Evolutionary conservation across 2,797 vertebrate species (phyloP), one percentile per base, ranked within the genome.

Genomic region (Chloroceryle amazona): DNA sequence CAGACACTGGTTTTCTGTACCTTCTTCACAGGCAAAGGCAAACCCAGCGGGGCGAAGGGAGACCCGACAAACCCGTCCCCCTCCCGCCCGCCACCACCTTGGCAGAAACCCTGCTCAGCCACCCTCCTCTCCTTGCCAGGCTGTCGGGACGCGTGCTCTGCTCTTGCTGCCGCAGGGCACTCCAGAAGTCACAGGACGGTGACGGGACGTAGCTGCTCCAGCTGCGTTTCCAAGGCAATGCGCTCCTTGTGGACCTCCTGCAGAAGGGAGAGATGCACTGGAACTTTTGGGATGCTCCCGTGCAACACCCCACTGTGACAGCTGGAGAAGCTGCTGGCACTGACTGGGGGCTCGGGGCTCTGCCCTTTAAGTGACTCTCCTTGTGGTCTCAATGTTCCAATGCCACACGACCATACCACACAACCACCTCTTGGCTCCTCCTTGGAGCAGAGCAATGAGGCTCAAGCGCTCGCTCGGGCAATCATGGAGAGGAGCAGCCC

Each of bases 181-280:
- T 1, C 62, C 0, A 0, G 89, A 33, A n/a, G 94, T 99, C 98
- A 99, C 90, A 99, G 97, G 13, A 98, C 99, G 2, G 99, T 97
- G 94, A 99, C 96, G 16, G 99, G 99, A 65, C 99, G 99, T 52
- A 99, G 98, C 67, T 98, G 98, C 79, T 99, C 99, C 98, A 99
- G 97, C 97, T 99, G 99, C 4, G 98, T 98, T 98, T 99, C 99
- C 98, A 99, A 96, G 79, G 99, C 98, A 97, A 99, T 98, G 86
- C 99, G 98, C 89, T 99, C 99, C 95, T 99, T 98, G 97, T 99
- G 99, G 95, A 99, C 99, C 92, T 99, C 99, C 99, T 99, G 96
- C 86, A 72, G 91, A 82, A 89, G 9, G 57, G 35, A 97, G 75
- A 94, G 51, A 86, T 9, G n/a, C 2, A 39, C 57, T 49, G 31